A percentile compares a stretch with the other conserved stretches of the same genome.
Evolutionary conservation across 2,888 invertebrate species (phyloP).

Genomic region (Limnephilus lunatus): DNA sequence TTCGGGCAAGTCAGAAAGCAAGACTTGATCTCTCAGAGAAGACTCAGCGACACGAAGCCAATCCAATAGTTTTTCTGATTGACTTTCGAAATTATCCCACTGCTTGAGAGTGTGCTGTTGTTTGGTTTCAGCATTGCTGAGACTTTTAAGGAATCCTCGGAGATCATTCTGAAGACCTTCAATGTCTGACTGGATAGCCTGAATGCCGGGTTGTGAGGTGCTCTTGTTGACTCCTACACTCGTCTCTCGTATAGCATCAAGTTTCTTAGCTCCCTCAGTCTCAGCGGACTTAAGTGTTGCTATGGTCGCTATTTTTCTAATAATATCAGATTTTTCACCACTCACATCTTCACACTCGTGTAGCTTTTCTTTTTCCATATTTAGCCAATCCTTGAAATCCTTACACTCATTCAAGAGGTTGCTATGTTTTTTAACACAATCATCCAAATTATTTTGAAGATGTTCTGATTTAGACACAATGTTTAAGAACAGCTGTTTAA

Average conservation of each 20-base stretch:
- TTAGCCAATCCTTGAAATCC: conserved; percentile 89
- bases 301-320: conserved; percentile 83
- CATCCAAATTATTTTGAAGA: conserved; percentile 89
- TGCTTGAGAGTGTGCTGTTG: conserved; percentile 86
- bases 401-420: conserved; percentile 86
- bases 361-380: conserved; percentile 87
- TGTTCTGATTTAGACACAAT: conserved; percentile 93
- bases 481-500: conserved; percentile 91
- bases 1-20: conserved; percentile 88
- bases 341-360: conserved; percentile 88
- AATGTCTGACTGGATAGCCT: conserved; percentile 85
- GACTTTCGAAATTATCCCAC: conserved; percentile 92
- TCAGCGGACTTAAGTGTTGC: conserved; percentile 81
- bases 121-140: conserved; percentile 84
- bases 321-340: conserved; percentile 90
- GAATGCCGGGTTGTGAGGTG: conserved; percentile 88
- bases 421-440: conserved; percentile 91
- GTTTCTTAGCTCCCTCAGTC: conserved; percentile 80
- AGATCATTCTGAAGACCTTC: conserved; percentile 82
- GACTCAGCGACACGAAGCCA: conserved; percentile 93
- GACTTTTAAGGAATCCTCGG: conserved; percentile 82
- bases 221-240: conserved; percentile 84
- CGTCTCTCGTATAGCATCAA: conserved; percentile 83
- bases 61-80: conserved; percentile 86
- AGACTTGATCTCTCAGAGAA: conserved; percentile 90